Evolutionary conservation across 1,140 invertebrate genomes (phyloP), one percentile per base, ranked within the genome.

Genomic region (Theocolax elegans): DNA sequence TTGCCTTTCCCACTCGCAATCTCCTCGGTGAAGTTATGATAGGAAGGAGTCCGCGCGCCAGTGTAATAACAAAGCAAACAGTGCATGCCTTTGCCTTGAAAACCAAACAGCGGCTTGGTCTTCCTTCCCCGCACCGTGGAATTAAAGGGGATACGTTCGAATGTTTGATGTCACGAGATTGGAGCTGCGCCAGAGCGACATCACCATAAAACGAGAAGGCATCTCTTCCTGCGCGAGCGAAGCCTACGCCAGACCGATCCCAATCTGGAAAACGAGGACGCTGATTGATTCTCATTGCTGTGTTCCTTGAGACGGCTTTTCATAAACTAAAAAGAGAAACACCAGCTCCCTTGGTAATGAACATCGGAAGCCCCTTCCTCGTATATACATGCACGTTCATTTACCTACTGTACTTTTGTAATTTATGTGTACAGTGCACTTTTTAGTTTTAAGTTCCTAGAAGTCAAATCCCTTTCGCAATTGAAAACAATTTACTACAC

Each of bases 111-210:
- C 27, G 10, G 23, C 23, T 25, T 23, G 13, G 10, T 35, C n/a
- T n/a, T n/a, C n/a, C 19, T 19, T 19, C 17, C 12, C 12, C 13
- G 8, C 17, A 3, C 12, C 51, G 0, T 4, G n/a, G 29, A 56
- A 56, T 56, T 56, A 35, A 56, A 56, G 53, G 53, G 35, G 29
- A 56, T 15, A 56, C n/a, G 29, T 56, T 29, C 15, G 17, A 31
- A 29, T 19, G 53, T 35, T 56, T 56, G 53, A 56, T 56, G 53
- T 56, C 53, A n/a, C 27, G 53, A 56, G 27, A 19, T 56, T 56
- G 53, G 53, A 56, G n/a, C 8, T 8, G 13, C 2, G 53, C 53
- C 53, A 56, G 21, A 29, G 13, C 53, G 29, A 23, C 13, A 51
- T 51, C 49, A 51, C 3, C 49, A 27, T 27, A 51, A 27, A 51